Evolutionary conservation across 2,113 vertebrate species (phyloP).

Genomic region (Oxyruncus cristatus): DNA sequence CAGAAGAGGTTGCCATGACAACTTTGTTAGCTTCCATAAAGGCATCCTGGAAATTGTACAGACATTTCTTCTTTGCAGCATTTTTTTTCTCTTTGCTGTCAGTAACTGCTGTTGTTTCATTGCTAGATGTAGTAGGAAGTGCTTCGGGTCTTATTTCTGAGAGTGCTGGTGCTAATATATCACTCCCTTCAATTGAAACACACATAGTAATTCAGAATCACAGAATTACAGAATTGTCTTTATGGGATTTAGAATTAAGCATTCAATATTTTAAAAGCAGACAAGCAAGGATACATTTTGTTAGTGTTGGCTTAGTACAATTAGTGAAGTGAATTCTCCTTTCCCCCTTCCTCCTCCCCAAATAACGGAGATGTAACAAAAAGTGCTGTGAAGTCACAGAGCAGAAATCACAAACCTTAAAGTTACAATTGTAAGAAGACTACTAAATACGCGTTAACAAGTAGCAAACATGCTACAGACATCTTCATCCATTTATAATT

Average conservation of each 20-base stretch:
- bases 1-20: constrained; percentile 93
- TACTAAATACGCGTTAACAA: neutral
- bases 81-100: constrained; percentile 91
- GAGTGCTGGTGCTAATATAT: constrained; percentile 85
- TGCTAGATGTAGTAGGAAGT: constrained; percentile 82
- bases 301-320: neutral
- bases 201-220: neutral
- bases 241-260: neutral
- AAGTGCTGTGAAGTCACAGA: neutral
- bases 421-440: neutral
- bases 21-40: constrained; percentile 94
- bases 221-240: neutral
- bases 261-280: neutral
- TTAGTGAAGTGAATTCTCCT: neutral
- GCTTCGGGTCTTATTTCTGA: constrained; percentile 79
- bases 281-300: neutral
- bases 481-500: neutral
- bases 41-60: constrained; percentile 98
- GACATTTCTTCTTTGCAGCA: constrained; percentile 92
- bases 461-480: neutral
- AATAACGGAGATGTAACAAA: neutral
- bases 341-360: too few species aligned
- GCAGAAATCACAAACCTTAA: neutral
- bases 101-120: constrained; percentile 68
- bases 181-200: constrained; percentile 73